Evolutionary conservation across 1,140 invertebrate species (phyloP).

Genomic region (Globodera ellingtonae): DNA sequence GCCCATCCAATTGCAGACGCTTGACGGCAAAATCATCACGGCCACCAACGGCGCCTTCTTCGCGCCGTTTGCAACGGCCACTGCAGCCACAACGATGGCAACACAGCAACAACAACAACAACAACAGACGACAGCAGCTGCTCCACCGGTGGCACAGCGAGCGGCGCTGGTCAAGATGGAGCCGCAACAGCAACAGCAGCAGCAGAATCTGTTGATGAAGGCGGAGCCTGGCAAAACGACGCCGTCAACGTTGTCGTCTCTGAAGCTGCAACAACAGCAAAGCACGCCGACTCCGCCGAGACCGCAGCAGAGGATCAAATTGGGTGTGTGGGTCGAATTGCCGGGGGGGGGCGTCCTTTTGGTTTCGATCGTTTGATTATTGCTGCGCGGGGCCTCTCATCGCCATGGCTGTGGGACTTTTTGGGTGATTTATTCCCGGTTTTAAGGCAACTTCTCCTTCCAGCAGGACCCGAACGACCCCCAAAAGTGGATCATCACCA

Average conservation of each 20-base stretch:
- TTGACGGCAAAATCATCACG: conserved; percentile 33
- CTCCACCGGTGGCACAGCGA: neutral
- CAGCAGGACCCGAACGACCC: conserved; percentile 65
- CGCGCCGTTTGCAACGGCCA: neutral
- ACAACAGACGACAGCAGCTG: neutral
- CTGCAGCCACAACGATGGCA: neutral
- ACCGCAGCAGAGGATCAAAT: conserved; percentile 61
- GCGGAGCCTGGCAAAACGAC: neutral
- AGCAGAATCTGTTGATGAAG: neutral
- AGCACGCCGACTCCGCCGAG: neutral
- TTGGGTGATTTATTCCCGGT: neutral
- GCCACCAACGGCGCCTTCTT: conserved; percentile 15
- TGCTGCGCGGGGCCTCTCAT: neutral
- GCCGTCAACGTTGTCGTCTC: neutral
- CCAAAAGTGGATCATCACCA: conserved; percentile 65
- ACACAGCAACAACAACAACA: neutral
- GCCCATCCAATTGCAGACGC: conserved; percentile 29
- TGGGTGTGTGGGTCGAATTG: conserved; percentile 39
- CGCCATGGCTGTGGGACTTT: neutral
- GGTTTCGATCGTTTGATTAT: neutral
- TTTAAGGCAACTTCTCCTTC: conserved; percentile 62
- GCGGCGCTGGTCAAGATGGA: neutral
- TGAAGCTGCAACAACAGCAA: conserved; percentile 39
- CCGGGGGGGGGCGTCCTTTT: neutral
- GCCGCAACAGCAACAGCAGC: neutral